These are phyloP conservation scores for Sebastes fasciatus DNA, from an alignment of 2,113 vertebrate species.

Conservation along the genomic window DNA sequence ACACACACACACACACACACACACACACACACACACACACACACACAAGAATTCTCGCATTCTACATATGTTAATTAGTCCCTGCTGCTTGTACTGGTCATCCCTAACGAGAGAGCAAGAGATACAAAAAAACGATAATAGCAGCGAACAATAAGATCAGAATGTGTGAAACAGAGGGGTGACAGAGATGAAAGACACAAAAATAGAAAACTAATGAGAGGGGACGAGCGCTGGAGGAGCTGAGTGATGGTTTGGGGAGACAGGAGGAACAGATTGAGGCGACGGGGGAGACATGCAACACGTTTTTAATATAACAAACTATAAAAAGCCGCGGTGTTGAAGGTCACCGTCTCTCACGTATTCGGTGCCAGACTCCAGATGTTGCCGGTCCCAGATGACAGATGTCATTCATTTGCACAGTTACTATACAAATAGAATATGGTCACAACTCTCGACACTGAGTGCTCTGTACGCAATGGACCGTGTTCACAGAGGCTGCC, in stretches of 20 bases:
- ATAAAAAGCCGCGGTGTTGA: conserved; percentile 45
- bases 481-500: conserved; percentile 17
- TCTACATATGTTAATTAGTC: conserved; percentile 59
- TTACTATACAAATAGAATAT: conserved; percentile 47
- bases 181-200: conserved; percentile 21
- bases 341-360: conserved; percentile 37
- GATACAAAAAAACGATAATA: conserved; percentile 17
- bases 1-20: neutral
- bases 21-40: neutral
- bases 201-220: conserved; percentile 33
- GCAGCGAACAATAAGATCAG: conserved; percentile 24
- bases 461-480: neutral
- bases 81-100: conserved; percentile 38
- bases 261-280: conserved; percentile 37
- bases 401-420: conserved; percentile 49
- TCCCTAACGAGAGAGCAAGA: neutral
- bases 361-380: conserved; percentile 56
- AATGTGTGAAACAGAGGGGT: conserved; percentile 22
- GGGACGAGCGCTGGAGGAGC: conserved; percentile 20
- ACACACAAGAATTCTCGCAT: conserved; percentile 16
- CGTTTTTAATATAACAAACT: conserved; percentile 39
- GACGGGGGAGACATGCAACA: conserved; percentile 21
- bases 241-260: conserved; percentile 33
- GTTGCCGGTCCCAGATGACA: conserved; percentile 41
- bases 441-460: conserved; percentile 19